A percentile compares a stretch with the other conserved stretches of the same genome.
These are phyloP conservation scores for Choloepus didactylus DNA, from an alignment of 2,797 vertebrate genomes.

Conservation along the genomic window DNA sequence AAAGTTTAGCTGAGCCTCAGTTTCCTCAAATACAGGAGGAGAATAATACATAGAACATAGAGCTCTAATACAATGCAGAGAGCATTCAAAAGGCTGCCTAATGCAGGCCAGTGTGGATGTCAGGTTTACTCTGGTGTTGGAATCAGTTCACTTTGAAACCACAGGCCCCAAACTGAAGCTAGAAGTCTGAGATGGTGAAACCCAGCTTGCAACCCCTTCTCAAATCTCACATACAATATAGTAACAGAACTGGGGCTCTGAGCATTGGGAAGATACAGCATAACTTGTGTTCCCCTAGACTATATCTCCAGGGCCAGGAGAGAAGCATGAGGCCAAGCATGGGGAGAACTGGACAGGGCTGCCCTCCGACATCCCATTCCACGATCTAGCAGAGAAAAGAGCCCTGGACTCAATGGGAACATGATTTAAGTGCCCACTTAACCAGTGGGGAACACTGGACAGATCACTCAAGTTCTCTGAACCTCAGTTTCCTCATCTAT, in stretches of 20 bases:
- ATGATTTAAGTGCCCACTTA: fast-evolving
- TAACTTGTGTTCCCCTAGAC: neutral
- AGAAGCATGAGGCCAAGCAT: neutral
- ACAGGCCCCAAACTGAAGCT: neutral
- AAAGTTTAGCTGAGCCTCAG: neutral
- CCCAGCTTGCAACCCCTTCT: neutral
- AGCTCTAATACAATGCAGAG: neutral
- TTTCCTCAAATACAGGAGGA: neutral
- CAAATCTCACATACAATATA: neutral
- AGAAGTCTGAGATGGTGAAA: neutral
- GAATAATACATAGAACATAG: neutral
- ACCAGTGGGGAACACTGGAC: neutral
- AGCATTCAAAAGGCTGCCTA: neutral
- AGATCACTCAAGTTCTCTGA: neutral
- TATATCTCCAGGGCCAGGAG: neutral
- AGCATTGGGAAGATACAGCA: neutral
- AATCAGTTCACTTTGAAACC: neutral
- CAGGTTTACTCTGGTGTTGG: neutral
- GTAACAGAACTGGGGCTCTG: neutral
- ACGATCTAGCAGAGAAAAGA: neutral
- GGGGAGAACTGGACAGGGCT: fast-evolving
- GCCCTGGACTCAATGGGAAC: neutral
- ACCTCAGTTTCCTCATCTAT: neutral
- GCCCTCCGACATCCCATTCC: no score
- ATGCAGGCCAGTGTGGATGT: neutral